phyloP scores from a whole-genome alignment of 2,113 vertebrate genomes.

The Siphamia tubifer region DNA sequence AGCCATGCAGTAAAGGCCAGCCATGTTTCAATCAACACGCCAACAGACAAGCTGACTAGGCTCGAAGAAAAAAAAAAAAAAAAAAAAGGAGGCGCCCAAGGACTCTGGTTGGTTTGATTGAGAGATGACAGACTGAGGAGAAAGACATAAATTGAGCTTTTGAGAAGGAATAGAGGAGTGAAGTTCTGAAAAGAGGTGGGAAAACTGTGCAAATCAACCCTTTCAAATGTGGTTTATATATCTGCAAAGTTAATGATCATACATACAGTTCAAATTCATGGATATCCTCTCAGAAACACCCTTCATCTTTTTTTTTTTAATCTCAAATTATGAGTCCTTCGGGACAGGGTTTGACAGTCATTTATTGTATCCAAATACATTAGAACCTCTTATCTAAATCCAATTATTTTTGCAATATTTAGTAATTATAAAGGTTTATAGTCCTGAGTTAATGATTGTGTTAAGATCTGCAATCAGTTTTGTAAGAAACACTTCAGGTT shows the following conservation, averaged over 20 bases:
- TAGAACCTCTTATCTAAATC: too few species aligned
- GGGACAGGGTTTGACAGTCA: too few species aligned
- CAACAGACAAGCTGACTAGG: slow-evolving; percentile 8
- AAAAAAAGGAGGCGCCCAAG: neutral
- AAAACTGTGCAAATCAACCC: neutral
- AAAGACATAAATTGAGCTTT: neutral
- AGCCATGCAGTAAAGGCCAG: neutral
- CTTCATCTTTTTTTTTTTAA: neutral
- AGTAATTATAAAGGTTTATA: too few species aligned
- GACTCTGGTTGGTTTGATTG: neutral
- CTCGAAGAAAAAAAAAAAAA: neutral
- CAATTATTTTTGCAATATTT: too few species aligned
- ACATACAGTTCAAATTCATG: neutral
- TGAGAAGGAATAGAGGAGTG: neutral
- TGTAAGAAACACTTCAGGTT: too few species aligned
- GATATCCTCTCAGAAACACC: neutral
- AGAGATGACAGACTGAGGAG: neutral
- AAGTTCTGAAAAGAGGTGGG: neutral
- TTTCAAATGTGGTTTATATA: neutral
- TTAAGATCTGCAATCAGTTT: too few species aligned
- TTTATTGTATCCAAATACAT: too few species aligned
- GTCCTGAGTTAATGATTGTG: too few species aligned
- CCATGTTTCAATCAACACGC: slow-evolving; percentile 43
- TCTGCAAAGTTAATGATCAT: neutral
- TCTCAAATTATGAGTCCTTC: neutral